phyloP scores from a whole-genome alignment of 2,888 invertebrate genomes.

The Melipona bicolor region DNA sequence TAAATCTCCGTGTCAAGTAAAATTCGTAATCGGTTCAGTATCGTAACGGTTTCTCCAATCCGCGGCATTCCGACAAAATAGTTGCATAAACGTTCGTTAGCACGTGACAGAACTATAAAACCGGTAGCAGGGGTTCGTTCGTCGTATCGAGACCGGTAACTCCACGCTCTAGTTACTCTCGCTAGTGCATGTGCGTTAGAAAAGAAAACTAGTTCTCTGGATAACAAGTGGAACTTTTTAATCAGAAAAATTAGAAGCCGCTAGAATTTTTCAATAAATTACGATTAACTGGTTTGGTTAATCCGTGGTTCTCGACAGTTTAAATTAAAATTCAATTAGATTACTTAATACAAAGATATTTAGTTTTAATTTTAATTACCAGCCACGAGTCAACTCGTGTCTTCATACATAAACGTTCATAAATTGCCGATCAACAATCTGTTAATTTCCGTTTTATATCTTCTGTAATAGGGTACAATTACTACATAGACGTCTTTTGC shows the following conservation, averaged over 20 bases:
- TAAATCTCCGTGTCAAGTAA: neutral
- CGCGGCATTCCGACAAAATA: slow-evolving; percentile 46
- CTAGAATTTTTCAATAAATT: neutral
- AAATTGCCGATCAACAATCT: too few relatives aligned
- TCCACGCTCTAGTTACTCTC: slow-evolving; percentile 57
- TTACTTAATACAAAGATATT: neutral
- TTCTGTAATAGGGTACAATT: neutral
- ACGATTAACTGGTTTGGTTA: neutral
- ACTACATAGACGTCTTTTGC: too few relatives aligned
- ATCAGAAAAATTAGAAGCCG: neutral
- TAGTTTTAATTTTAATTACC: neutral
- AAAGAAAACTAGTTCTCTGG: slow-evolving; percentile 26
- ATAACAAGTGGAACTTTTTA: slow-evolving; percentile 15
- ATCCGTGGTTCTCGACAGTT: neutral
- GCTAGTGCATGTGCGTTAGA: neutral
- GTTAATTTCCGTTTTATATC: neutral
- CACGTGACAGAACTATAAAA: slow-evolving; percentile 43
- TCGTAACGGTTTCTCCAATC: slow-evolving; percentile 43
- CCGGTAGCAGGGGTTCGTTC: slow-evolving; percentile 38
- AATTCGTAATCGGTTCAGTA: slow-evolving; percentile 31
- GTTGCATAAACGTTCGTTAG: slow-evolving; percentile 63
- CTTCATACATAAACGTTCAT: too few relatives aligned
- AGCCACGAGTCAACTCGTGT: too few relatives aligned
- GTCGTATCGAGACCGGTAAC: slow-evolving; percentile 48
- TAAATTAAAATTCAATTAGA: neutral